Base-by-base conservation (phyloP, 2,797 vertebrate species). In the Catamblyrhynchus diadema region DNA sequence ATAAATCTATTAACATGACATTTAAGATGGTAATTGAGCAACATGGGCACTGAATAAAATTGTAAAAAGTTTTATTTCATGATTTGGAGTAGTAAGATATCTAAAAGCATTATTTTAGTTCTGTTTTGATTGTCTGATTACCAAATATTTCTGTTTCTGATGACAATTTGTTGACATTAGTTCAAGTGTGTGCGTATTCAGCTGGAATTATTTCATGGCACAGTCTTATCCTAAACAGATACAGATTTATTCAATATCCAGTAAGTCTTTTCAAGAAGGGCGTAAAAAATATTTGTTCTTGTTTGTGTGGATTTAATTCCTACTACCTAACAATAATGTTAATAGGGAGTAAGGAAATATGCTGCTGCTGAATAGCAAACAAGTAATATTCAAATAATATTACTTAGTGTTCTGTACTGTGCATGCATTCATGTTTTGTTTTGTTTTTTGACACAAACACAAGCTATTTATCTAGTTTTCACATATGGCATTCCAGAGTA, bases 401-500 rank as follows among this genome's bases (percentile, higher is more conserved):
- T 86, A 78, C 35, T 65, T 56, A 66, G 35, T n/a, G 42, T 71
- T 94, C 19, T 89, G 48, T 79, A 57, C n/a, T 87, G 70, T 86
- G 73, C 92, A 94, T 73, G 90, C 95, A 91, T 82, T 93, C n/a
- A 39, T 10, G 12, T 80, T 86, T 72, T 67, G 32, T 17, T 78
- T 75, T 88, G 32, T 4, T 35, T 67, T 72, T 77, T 82, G 83
- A 93, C 83, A 94, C 47, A 81, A 93, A 80, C 62, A 74, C 48
- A 53, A 90, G 53, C 51, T 86, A 67, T 39, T 47, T 72, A 79
- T 53, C 65, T 94, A 66, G 32, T 88, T 86, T 81, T 89, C 62
- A 70, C 74, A 60, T 66, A 51, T 14, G 30, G 65, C 92, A 95
- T 95, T 90, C 71, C 77, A 89, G 81, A 92, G 71, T 67, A 87